phyloP scores from a whole-genome alignment of 2,888 invertebrate genomes.

The Yponomeuta cagnagella region DNA sequence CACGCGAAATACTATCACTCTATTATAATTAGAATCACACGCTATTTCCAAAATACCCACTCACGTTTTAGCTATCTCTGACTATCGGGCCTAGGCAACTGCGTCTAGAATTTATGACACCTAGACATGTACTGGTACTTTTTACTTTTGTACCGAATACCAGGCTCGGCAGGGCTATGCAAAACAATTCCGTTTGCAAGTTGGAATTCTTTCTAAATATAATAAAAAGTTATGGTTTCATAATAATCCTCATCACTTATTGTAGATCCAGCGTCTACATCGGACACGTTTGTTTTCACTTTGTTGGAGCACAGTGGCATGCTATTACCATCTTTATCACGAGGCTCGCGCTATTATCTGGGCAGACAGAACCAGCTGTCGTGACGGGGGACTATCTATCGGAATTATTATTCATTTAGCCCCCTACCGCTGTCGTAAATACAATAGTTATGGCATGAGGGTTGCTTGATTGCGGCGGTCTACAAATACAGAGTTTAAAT shows the following conservation, averaged over 20 bases:
- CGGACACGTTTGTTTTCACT: conserved; percentile 1
- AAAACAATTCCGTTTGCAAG: neutral
- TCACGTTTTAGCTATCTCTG: conserved; percentile 1
- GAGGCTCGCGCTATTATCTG: conserved; percentile 46
- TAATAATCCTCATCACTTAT: neutral
- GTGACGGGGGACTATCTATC: conserved; percentile 41
- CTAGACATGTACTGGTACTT: neutral
- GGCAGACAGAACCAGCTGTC: conserved; percentile 47
- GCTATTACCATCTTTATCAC: conserved; percentile 34
- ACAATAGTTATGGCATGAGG: conserved; percentile 16
- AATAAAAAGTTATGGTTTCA: neutral
- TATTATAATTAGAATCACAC: conserved; percentile 69
- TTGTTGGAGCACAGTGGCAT: neutral
- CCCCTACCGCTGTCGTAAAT: conserved; percentile 38
- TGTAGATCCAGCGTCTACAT: neutral
- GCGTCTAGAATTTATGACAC: neutral
- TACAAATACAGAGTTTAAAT: neutral
- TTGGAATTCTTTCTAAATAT: neutral
- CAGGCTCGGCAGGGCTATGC: neutral
- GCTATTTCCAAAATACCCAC: conserved; percentile 35
- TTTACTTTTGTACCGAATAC: neutral
- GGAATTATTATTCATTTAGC: conserved; percentile 47
- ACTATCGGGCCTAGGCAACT: neutral
- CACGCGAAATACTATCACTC: conserved; percentile 71
- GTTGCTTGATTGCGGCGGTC: neutral